Evolutionary conservation across 2,113 vertebrate genomes (phyloP).

Genomic region (Glaucomys volans): DNA sequence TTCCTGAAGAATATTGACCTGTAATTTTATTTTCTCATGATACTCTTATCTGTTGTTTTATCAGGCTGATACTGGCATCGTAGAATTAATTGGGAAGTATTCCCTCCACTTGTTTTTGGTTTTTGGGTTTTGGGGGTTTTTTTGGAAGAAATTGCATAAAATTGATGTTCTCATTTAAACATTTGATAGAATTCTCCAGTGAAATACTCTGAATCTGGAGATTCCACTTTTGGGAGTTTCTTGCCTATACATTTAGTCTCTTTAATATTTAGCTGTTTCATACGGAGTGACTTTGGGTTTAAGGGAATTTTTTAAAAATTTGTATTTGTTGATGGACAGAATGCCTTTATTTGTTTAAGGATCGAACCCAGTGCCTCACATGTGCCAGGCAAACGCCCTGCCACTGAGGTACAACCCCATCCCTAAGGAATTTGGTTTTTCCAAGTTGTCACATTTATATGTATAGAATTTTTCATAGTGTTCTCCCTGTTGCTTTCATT

Average conservation of each 20-base stretch:
- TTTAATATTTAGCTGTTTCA: background rate
- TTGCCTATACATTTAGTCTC: background rate
- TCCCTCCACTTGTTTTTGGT: background rate
- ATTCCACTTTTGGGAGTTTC: background rate
- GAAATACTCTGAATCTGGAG: background rate
- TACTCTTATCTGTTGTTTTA: background rate
- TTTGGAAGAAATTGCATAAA: background rate
- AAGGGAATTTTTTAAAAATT: background rate
- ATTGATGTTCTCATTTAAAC: background rate
- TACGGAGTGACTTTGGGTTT: background rate
- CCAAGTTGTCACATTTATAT: background rate
- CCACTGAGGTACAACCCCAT: no score
- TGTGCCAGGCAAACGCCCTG: no score
- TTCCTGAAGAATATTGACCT: background rate
- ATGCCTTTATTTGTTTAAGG: no score
- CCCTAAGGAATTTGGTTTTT: background rate
- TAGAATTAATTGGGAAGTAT: background rate
- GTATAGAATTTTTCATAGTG: background rate
- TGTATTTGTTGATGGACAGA: no score
- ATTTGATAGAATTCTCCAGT: slow-evolving; percentile 1
- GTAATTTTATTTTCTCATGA: background rate
- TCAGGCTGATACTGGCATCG: background rate
- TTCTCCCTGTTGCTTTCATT: background rate
- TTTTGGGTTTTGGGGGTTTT: background rate
- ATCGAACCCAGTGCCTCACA: no score